These are phyloP conservation scores for Hephaestus fuliginosus DNA, from an alignment of 2,797 vertebrate genomes.

Conservation along the genomic window DNA sequence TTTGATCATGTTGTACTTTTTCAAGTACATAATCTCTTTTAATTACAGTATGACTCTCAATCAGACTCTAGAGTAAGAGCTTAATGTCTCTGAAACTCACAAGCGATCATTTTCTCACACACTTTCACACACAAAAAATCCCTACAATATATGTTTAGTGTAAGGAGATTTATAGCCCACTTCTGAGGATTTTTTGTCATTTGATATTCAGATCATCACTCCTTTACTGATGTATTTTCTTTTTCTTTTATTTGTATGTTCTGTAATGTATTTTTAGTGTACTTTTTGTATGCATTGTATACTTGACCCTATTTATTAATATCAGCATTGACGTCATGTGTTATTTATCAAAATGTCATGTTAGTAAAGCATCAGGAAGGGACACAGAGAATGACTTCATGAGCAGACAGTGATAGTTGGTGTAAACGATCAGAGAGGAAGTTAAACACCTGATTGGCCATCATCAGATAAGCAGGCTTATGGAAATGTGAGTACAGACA, in stretches of 20 bases:
- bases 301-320: neutral
- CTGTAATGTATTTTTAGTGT: neutral
- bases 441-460: conserved; percentile 18
- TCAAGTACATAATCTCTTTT: conserved; percentile 50
- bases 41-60: conserved; percentile 49
- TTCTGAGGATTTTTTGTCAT: neutral
- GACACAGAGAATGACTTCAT: neutral
- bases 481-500: conserved; percentile 56
- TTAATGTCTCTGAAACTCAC: conserved; percentile 46
- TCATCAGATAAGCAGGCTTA: conserved; percentile 60
- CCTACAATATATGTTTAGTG: too few species aligned
- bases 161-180: neutral
- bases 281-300: neutral
- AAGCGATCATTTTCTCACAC: conserved; percentile 41
- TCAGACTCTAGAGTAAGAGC: conserved; percentile 28
- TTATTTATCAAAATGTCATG: neutral
- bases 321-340: neutral
- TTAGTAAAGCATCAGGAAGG: neutral
- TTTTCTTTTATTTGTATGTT: neutral
- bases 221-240: neutral
- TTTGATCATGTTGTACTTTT: conserved; percentile 49
- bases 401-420: neutral
- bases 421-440: conserved; percentile 57
- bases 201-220: neutral
- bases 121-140: neutral